Conservation (phyloP, 2,888 invertebrate species). For the Leptodirus hochenwartii region DNA sequence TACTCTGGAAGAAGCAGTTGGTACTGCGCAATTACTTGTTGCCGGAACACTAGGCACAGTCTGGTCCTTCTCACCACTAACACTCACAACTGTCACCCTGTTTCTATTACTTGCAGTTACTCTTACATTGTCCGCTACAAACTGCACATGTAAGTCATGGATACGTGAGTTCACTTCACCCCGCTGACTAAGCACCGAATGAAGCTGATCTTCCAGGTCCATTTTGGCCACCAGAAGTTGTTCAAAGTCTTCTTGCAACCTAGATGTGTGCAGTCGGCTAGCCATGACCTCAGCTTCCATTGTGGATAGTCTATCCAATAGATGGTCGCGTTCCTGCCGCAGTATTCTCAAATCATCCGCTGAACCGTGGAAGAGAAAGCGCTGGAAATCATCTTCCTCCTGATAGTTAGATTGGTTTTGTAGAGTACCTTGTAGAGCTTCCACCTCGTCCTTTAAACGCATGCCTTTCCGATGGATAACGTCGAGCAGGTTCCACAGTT, state of each 20-base stretch:
- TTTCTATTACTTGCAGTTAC: slow-evolving; percentile 14
- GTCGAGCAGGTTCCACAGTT: slow-evolving; percentile 70
- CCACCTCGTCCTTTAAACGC: slow-evolving; percentile 35
- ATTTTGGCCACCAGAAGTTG: slow-evolving; percentile 36
- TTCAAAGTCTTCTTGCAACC: slow-evolving; percentile 44
- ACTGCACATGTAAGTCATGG: slow-evolving; percentile 33
- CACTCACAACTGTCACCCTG: slow-evolving; percentile 14
- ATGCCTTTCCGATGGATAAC: slow-evolving; percentile 67
- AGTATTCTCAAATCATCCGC: slow-evolving; percentile 35
- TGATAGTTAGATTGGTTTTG: slow-evolving; percentile 15
- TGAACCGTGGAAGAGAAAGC: slow-evolving; percentile 23
- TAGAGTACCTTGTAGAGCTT: slow-evolving; percentile 39
- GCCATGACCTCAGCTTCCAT: slow-evolving; percentile 57
- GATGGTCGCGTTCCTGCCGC: slow-evolving; percentile 54
- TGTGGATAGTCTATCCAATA: slow-evolving; percentile 56
- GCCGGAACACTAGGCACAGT: slow-evolving; percentile 20
- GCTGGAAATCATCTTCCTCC: slow-evolving; percentile 21
- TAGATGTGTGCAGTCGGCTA: slow-evolving; percentile 41
- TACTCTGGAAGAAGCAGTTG: too few relatives aligned
- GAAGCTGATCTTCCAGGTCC: slow-evolving; percentile 40
- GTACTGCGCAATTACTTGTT: slow-evolving; percentile 11
- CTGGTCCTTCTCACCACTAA: slow-evolving; percentile 14
- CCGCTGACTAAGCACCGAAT: slow-evolving; percentile 35
- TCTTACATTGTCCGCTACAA: slow-evolving; percentile 27
- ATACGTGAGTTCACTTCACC: slow-evolving; percentile 37